These are phyloP conservation scores for Pristionchus japonicus DNA, from an alignment of 2,888 invertebrate genomes.

Conservation along the genomic window DNA sequence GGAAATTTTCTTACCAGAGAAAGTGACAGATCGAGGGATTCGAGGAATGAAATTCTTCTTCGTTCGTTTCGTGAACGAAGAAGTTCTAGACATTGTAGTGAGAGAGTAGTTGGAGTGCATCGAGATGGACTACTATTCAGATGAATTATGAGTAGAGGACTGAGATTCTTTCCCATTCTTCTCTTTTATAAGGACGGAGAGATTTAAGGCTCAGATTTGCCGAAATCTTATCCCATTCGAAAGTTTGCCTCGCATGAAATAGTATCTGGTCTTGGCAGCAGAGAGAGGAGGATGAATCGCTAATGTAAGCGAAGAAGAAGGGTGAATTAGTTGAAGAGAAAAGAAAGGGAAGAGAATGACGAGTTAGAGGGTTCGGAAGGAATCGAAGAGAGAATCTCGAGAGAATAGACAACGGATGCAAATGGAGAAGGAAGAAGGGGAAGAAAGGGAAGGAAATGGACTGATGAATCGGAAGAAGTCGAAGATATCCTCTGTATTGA, in stretches of 20 bases:
- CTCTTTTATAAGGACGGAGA: conserved; percentile 33
- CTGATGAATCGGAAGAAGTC: not conserved
- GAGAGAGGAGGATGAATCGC: not conserved
- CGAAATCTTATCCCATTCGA: conserved; percentile 25
- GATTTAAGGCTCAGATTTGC: not conserved
- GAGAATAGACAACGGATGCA: conserved; percentile 40
- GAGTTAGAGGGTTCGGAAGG: not conserved
- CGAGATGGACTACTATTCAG: conserved; percentile 1
- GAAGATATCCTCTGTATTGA: conserved; percentile 29
- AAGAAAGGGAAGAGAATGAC: conserved; percentile 14
- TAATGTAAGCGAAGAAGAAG: conserved; percentile 17
- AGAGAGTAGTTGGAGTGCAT: conserved; percentile 19
- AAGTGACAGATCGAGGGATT: conserved; percentile 40
- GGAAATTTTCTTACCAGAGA: conserved; percentile 23
- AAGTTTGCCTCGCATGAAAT: conserved; percentile 22
- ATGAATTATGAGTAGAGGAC: conserved; percentile 17
- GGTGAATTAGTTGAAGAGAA: not conserved
- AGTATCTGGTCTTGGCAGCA: not conserved
- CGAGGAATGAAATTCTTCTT: not conserved
- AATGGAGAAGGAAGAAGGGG: conserved; percentile 28
- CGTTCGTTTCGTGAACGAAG: conserved; percentile 9
- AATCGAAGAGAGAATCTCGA: conserved; percentile 27
- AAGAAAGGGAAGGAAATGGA: conserved; percentile 40
- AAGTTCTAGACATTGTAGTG: not conserved
- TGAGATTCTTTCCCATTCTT: conserved; percentile 14